These are phyloP conservation scores for Bicyclus anynana DNA, from an alignment of 1,140 invertebrate species.

Conservation along the genomic window DNA sequence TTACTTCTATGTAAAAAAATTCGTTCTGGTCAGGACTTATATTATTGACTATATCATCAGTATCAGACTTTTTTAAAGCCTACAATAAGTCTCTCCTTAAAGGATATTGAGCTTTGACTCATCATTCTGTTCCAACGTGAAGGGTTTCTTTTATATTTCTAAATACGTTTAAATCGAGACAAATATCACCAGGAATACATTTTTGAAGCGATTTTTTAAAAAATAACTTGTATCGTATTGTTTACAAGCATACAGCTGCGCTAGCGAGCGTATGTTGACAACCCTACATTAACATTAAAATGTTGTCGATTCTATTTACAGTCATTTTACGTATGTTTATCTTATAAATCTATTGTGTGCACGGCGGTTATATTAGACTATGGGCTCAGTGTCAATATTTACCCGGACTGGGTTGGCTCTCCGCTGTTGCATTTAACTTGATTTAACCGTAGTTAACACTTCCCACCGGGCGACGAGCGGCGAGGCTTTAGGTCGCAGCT, in stretches of 20 bases:
- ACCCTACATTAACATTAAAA: conserved; percentile 69
- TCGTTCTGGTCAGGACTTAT: no score
- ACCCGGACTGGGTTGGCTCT: conserved; percentile 47
- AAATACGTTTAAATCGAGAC: no score
- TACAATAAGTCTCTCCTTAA: no score
- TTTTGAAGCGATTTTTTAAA: no score
- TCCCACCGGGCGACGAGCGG: conserved; percentile 49
- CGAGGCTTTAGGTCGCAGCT: conserved; percentile 1
- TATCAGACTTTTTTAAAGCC: no score
- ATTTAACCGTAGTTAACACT: conserved; percentile 52
- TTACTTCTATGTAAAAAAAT: no score
- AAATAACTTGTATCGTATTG: no score
- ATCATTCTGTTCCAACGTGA: no score
- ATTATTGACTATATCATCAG: no score
- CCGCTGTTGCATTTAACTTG: conserved; percentile 57
- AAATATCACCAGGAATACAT: no score
- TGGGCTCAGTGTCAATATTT: conserved; percentile 74
- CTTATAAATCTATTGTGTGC: conserved; percentile 76
- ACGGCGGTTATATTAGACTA: conserved; percentile 62
- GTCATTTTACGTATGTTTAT: conserved; percentile 74
- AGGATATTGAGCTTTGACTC: no score
- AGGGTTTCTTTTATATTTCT: no score
- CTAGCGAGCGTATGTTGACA: conserved; percentile 59
- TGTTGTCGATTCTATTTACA: conserved; percentile 75
- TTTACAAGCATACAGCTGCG: conserved; percentile 57